Evolutionary conservation across 1,140 invertebrate species (phyloP).

Genomic region (Chironomus striatipennis): DNA sequence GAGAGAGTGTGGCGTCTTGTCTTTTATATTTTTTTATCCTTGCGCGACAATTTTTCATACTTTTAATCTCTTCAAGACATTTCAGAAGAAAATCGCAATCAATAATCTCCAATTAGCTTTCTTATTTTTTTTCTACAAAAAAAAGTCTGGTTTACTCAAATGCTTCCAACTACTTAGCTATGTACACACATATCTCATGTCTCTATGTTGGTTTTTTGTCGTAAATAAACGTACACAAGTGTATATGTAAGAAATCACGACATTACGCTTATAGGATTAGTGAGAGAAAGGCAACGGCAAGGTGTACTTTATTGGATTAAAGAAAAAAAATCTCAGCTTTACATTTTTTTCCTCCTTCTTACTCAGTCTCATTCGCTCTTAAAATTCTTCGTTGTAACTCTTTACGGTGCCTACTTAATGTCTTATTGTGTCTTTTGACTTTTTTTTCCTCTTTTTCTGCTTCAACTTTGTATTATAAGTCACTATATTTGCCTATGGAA

Average conservation of each 20-base stretch:
- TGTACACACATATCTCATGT: too few species aligned
- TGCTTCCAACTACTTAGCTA: too few species aligned
- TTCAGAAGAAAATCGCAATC: neutral
- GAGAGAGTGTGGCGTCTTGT: too few species aligned
- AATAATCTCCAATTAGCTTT: conserved; percentile 14
- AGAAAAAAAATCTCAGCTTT: neutral
- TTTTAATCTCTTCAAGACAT: conserved; percentile 8
- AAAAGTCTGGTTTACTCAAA: too few species aligned
- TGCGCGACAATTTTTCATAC: conserved; percentile 7
- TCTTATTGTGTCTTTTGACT: neutral
- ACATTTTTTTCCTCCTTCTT: neutral
- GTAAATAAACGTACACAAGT: too few species aligned
- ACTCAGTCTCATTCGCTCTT: neutral
- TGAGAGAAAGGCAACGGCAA: neutral
- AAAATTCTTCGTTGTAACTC: neutral
- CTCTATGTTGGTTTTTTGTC: too few species aligned
- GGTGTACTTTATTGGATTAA: conserved; percentile 9
- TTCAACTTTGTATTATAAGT: neutral
- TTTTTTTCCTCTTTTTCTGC: neutral
- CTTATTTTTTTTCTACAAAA: neutral
- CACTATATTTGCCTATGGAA: neutral
- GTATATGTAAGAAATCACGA: conserved; percentile 7
- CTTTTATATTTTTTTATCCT: neutral
- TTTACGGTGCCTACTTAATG: conserved; percentile 7
- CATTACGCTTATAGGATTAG: conserved; percentile 13